phyloP scores from a whole-genome alignment of 1,140 invertebrate species.

The Cyphomyrmex costatus region DNA sequence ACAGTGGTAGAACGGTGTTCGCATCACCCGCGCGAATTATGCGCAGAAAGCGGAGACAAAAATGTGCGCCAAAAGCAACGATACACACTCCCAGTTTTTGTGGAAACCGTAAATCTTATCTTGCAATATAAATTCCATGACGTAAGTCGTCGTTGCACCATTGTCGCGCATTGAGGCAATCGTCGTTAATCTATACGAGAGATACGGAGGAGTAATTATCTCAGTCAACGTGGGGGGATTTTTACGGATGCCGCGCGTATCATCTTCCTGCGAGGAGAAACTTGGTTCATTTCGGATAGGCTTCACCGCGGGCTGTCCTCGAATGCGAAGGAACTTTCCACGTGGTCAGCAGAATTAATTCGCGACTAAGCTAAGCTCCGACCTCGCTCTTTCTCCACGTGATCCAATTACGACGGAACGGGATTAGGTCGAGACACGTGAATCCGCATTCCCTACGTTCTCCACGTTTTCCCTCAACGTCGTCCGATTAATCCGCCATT shows the following conservation, averaged over 20 bases:
- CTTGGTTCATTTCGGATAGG: background rate
- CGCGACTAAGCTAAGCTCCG: slow-evolving; percentile 16
- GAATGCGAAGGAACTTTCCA: slow-evolving; percentile 36
- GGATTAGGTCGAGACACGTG: slow-evolving; percentile 51
- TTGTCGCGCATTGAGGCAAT: background rate
- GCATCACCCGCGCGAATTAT: slow-evolving; percentile 16
- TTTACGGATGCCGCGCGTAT: background rate
- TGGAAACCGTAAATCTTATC: slow-evolving; percentile 25
- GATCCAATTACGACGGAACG: slow-evolving; percentile 48
- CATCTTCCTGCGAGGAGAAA: background rate
- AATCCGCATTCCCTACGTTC: slow-evolving; percentile 19
- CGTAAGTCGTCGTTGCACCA: background rate
- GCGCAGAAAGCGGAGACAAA: slow-evolving; percentile 31
- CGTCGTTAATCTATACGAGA: slow-evolving; percentile 6
- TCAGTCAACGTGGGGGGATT: background rate
- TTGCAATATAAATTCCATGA: slow-evolving; percentile 6
- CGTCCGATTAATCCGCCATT: slow-evolving; percentile 44
- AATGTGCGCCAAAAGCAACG: slow-evolving; percentile 22
- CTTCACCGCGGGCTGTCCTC: background rate
- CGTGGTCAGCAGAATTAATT: slow-evolving; percentile 51
- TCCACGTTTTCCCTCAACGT: background rate
- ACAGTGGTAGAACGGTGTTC: background rate
- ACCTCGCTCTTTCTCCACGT: slow-evolving; percentile 40
- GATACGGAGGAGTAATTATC: slow-evolving; percentile 6
- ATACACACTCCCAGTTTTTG: background rate